Conservation (phyloP, 2,888 invertebrate genomes). For the Xylocampa areola region DNA sequence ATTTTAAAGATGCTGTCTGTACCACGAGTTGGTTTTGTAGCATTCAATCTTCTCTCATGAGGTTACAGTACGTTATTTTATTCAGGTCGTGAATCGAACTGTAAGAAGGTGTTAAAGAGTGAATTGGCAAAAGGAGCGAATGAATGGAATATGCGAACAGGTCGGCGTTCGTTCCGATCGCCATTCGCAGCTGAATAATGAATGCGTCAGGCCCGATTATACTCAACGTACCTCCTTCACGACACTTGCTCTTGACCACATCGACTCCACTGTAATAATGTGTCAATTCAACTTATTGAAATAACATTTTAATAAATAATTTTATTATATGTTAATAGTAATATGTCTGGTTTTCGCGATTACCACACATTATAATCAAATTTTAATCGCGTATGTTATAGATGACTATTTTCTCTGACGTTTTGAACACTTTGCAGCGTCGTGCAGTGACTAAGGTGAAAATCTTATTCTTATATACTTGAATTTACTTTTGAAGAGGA, state of each 20-base stretch:
- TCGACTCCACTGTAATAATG: constrained; percentile 26
- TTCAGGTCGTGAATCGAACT: constrained; percentile 82
- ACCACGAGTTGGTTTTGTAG: constrained; percentile 65
- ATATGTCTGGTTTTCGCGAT: too few relatives aligned
- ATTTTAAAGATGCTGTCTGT: constrained; percentile 64
- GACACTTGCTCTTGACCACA: constrained; percentile 44
- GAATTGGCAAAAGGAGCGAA: constrained; percentile 83
- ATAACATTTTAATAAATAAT: not conserved
- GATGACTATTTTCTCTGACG: too few relatives aligned
- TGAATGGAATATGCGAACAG: constrained; percentile 84
- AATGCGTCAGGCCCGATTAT: constrained; percentile 71
- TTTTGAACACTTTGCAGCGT: too few relatives aligned
- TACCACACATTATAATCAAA: too few relatives aligned
- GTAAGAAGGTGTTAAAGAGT: constrained; percentile 88
- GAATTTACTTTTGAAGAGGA: too few relatives aligned
- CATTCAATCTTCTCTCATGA: constrained; percentile 77
- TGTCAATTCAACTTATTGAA: not conserved
- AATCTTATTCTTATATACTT: too few relatives aligned
- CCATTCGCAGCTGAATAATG: constrained; percentile 78
- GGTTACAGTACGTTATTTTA: constrained; percentile 80
- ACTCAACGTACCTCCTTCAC: constrained; percentile 60
- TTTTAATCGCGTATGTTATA: too few relatives aligned
- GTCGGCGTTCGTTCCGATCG: constrained; percentile 71
- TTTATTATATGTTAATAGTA: too few relatives aligned
- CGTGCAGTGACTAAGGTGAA: too few relatives aligned